phyloP scores from a whole-genome alignment of 2,797 vertebrate genomes.

The Allochrocebus solatus region DNA sequence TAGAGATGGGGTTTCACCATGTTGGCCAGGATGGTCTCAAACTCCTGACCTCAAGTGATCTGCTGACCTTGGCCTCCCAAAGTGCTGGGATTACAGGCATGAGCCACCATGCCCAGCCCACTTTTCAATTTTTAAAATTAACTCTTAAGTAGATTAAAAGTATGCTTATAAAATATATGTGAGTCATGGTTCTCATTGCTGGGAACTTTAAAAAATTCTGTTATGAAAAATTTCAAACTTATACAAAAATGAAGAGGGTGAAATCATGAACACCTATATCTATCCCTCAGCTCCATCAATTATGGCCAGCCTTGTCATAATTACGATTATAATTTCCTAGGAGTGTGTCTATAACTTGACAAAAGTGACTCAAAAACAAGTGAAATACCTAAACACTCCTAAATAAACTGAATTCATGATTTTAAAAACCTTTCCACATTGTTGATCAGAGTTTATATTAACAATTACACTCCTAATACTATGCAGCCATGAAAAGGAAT shows the following conservation, averaged over 20 bases:
- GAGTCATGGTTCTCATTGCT: background rate
- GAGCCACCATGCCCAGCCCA: background rate
- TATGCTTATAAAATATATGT: conserved; percentile 7
- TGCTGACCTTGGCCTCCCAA: background rate
- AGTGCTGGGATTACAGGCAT: background rate
- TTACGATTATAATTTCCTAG: background rate
- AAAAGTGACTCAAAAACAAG: background rate
- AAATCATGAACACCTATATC: background rate
- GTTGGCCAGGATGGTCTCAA: background rate
- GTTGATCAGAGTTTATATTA: background rate
- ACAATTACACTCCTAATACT: background rate
- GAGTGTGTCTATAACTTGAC: background rate
- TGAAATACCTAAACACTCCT: background rate
- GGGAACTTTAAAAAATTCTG: background rate
- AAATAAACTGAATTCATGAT: background rate
- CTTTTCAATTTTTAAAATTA: conserved; percentile 43
- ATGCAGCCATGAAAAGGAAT: background rate
- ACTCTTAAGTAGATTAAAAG: background rate
- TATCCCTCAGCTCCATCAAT: background rate
- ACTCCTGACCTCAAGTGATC: background rate
- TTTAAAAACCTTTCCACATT: background rate
- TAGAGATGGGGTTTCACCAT: background rate
- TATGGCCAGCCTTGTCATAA: background rate
- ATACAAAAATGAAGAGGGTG: background rate
- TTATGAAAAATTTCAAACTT: background rate